These are phyloP conservation scores for Ispidina lecontei DNA, from an alignment of 2,797 vertebrate genomes.

Conservation along the genomic window DNA sequence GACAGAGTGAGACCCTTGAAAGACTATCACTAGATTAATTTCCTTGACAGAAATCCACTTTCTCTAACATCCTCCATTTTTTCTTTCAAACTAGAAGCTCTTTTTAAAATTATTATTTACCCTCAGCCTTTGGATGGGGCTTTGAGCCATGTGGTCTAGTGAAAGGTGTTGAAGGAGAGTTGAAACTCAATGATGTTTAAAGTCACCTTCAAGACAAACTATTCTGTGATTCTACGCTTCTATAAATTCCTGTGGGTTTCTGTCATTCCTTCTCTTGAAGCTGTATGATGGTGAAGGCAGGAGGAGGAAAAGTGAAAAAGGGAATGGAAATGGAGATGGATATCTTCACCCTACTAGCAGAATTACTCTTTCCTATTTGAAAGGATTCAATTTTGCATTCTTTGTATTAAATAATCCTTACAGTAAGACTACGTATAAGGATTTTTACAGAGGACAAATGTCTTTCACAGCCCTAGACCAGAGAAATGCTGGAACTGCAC, in stretches of 20 bases:
- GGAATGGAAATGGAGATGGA: neutral
- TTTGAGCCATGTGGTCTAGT: neutral
- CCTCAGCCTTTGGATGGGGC: neutral
- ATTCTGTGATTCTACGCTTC: neutral
- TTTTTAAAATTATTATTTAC: neutral
- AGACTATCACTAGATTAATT: neutral
- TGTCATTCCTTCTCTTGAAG: neutral
- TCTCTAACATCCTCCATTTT: neutral
- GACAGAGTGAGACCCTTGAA: constrained; percentile 6
- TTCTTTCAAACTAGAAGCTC: constrained; percentile 28
- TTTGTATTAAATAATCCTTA: neutral
- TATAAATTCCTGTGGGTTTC: neutral
- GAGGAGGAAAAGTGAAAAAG: neutral
- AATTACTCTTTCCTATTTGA: neutral
- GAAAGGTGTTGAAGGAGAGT: neutral
- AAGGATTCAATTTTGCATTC: neutral
- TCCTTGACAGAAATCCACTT: constrained; percentile 8
- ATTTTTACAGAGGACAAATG: neutral
- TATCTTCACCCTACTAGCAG: neutral
- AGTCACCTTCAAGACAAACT: neutral
- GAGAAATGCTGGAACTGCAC: neutral
- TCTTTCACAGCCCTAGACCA: neutral
- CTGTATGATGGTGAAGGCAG: neutral
- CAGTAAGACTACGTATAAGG: neutral
- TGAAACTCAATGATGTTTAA: neutral